A percentile compares a stretch with the other conserved stretches of the same genome.
Conservation (phyloP, 1,140 invertebrate genomes). For the Euura lappo region DNA sequence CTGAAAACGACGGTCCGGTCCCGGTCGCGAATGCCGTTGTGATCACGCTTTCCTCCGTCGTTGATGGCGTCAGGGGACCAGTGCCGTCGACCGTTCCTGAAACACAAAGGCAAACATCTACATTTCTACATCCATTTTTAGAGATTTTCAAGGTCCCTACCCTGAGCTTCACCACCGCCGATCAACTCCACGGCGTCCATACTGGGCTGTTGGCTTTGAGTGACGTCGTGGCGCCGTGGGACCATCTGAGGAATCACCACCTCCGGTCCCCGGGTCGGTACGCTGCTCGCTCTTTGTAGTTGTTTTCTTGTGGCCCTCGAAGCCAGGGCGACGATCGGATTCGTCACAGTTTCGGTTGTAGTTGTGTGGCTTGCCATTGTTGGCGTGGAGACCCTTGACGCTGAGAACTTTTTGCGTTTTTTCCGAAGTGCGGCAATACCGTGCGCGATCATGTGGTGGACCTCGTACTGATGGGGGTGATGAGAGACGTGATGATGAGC, state of each 20-base stretch:
- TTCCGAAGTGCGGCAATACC: conserved; percentile 71
- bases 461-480: conserved; percentile 40
- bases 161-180: conserved; percentile 44
- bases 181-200: conserved; percentile 55
- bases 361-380: conserved; percentile 57
- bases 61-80: conserved; percentile 58
- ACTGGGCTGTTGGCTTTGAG: conserved; percentile 61
- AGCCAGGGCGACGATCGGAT: conserved; percentile 32
- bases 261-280: conserved; percentile 63
- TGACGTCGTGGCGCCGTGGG: conserved; percentile 55
- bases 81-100: neutral
- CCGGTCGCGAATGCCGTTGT: conserved; percentile 34
- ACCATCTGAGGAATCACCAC: conserved; percentile 42
- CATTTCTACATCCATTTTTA: neutral
- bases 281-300: conserved; percentile 68
- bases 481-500: conserved; percentile 32
- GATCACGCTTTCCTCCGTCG: conserved; percentile 63
- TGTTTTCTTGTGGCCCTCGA: conserved; percentile 45
- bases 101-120: conserved; percentile 6
- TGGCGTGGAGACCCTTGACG: conserved; percentile 72
- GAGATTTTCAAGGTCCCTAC: conserved; percentile 29
- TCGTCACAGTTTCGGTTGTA: conserved; percentile 40
- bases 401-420: conserved; percentile 81
- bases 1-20: conserved; percentile 34
- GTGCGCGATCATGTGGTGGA: conserved; percentile 46